Percentiles rank a stretch among this genome's conserved stretches.
phyloP scores from a whole-genome alignment of 2,888 invertebrate genomes.

The Tyria jacobaeae region DNA sequence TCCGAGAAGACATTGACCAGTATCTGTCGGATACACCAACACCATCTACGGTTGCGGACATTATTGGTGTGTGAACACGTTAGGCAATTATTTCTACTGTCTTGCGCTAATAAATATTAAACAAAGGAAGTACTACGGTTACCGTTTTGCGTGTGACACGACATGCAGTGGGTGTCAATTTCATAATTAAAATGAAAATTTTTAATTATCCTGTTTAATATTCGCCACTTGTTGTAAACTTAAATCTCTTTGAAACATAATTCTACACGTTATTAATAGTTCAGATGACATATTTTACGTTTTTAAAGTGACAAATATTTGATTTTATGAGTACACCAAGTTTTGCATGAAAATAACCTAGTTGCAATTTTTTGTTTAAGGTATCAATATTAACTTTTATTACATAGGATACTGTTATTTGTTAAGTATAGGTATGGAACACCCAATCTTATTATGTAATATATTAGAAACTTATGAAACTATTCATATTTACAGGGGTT shows the following conservation, averaged over 20 bases:
- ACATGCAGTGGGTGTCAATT: conserved; percentile 69
- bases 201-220: not conserved
- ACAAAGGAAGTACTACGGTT: conserved; percentile 75
- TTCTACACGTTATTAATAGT: too few relatives aligned
- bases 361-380: not conserved
- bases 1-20: conserved; percentile 77
- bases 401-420: not conserved
- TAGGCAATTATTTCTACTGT: conserved; percentile 76
- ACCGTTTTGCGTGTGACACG: conserved; percentile 74
- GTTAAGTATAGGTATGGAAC: not conserved
- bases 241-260: too few relatives aligned
- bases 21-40: conserved; percentile 55
- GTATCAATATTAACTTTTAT: not conserved
- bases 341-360: not conserved
- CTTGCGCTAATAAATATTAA: conserved; percentile 74
- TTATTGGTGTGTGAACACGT: conserved; percentile 71
- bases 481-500: conserved; percentile 41
- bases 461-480: not conserved
- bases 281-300: not conserved
- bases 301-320: not conserved
- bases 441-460: not conserved
- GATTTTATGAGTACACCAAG: not conserved
- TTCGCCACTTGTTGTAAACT: not conserved
- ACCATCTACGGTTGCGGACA: conserved; percentile 69
- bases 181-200: conserved; percentile 41